Conservation (phyloP, 2,113 vertebrate species). For the Nerophis ophidion region DNA sequence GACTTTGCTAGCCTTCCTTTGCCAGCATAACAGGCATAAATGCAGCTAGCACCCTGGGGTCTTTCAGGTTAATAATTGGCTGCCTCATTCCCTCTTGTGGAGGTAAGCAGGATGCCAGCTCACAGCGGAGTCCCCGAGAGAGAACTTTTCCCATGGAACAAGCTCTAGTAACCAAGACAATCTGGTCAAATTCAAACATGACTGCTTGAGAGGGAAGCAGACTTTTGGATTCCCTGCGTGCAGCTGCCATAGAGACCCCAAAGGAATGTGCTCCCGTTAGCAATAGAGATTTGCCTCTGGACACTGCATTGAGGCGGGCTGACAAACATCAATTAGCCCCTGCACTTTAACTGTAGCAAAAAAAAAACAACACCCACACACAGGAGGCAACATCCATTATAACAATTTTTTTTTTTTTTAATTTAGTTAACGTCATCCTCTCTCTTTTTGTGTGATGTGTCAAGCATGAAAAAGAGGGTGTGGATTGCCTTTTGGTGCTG, state of each 20-base stretch:
- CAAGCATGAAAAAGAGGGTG: slow-evolving; percentile 25
- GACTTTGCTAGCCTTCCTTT: slow-evolving; percentile 53
- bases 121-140: slow-evolving; percentile 25
- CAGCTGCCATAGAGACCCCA: slow-evolving; percentile 66
- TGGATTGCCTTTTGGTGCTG: slow-evolving; percentile 20
- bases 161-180: slow-evolving; percentile 44
- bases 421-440: slow-evolving; percentile 13
- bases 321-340: slow-evolving; percentile 62
- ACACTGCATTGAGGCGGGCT: slow-evolving; percentile 39
- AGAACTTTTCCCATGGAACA: slow-evolving; percentile 42
- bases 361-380: slow-evolving; percentile 54
- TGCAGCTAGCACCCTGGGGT: slow-evolving; percentile 56
- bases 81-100: slow-evolving; percentile 60
- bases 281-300: slow-evolving; percentile 61
- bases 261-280: slow-evolving; percentile 67
- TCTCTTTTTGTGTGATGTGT: slow-evolving; percentile 17
- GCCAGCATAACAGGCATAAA: slow-evolving; percentile 52
- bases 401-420: slow-evolving; percentile 16
- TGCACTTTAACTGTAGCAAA: slow-evolving; percentile 44
- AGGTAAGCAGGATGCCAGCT: slow-evolving; percentile 45
- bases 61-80: slow-evolving; percentile 70
- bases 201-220: slow-evolving; percentile 34
- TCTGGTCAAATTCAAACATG: slow-evolving; percentile 31
- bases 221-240: slow-evolving; percentile 53
- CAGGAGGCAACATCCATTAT: slow-evolving; percentile 34